Evolutionary conservation across 2,797 vertebrate genomes (phyloP).

Genomic region (Myoxocephalus aenaeus): DNA sequence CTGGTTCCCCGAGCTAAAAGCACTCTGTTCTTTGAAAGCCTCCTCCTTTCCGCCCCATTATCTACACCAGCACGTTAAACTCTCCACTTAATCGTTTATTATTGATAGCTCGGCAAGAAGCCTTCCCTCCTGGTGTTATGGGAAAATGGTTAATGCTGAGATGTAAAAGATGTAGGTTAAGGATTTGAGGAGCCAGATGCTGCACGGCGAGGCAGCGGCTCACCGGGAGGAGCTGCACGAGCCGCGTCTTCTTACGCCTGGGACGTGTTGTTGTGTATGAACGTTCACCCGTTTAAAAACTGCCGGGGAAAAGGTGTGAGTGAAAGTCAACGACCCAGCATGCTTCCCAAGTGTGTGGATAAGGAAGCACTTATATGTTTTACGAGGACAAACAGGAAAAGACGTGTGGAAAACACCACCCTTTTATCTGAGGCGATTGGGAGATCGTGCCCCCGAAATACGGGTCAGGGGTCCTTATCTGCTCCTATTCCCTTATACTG

Average conservation of each 20-base stretch:
- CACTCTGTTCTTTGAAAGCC: slow-evolving; percentile 70
- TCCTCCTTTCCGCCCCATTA: slow-evolving; percentile 66
- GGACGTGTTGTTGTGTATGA: not conserved
- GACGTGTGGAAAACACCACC: too few relatives aligned
- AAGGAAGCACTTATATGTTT: not conserved
- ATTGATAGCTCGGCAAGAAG: slow-evolving; percentile 70
- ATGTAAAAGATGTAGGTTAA: slow-evolving; percentile 61
- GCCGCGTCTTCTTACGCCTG: not conserved
- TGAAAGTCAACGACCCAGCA: slow-evolving; percentile 2
- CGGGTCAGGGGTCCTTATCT: too few relatives aligned
- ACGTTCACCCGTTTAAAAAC: slow-evolving; percentile 8
- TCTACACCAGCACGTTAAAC: slow-evolving; percentile 71
- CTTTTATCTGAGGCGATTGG: too few relatives aligned
- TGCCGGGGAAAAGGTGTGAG: not conserved
- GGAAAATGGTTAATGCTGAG: slow-evolving; percentile 57
- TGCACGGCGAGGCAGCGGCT: not conserved
- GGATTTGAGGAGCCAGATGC: slow-evolving; percentile 27
- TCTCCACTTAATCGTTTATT: slow-evolving; percentile 69
- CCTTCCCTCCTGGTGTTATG: slow-evolving; percentile 46
- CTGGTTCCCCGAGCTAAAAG: slow-evolving; percentile 65
- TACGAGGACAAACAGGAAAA: not conserved
- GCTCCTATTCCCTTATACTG: not conserved
- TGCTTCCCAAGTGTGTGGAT: not conserved
- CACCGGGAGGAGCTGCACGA: slow-evolving; percentile 4
- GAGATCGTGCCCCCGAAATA: too few relatives aligned